Base-by-base conservation (phyloP, 2,888 invertebrate genomes). In the Hypolimnas misippus region DNA sequence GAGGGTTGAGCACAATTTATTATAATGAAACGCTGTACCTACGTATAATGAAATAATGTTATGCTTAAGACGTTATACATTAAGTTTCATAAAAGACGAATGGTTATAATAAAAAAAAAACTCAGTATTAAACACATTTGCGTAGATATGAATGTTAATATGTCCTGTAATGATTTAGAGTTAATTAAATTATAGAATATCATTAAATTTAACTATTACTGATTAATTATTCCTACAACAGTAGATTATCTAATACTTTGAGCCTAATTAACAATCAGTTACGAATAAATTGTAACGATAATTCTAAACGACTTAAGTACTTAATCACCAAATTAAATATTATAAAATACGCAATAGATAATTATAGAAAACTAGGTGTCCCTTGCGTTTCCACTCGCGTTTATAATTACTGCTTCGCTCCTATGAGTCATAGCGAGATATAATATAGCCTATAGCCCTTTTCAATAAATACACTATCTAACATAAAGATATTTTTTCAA, bases 1-100 rank as follows among this genome's bases (percentile, higher is more conserved):
- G 82, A 84, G 86, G 84, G 84, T 84, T 86, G 78, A 70, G 67
- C 64, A 71, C 65, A 75, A 76, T 80, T 79, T 82, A 79, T 73
- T 70, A 70, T 68, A 67, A 67, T 63, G 58, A 68, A 63, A 59
- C 29, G 51, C 58, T 65, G 49, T 25, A 57, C 57, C 21, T 38
- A 51, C 42, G 46, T 67, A 50, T 61, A 71, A 75, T 51, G 29
- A 38, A 51, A 53, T 8, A 54, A 62, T 55, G 33, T 38, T 46
- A 51, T 46, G 44, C 55, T 59, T 49, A 58, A 58, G 44, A 52
- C 49, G 25, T 56, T 52, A 62, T 49, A 67, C 69, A 70, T 69
- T 69, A 65, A 66, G 62, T 44, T 62, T 51, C 51, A 58, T 64
- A 25, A 19, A 49, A 49, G 49, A 49, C 49, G 25, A 49, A 49